These are phyloP conservation scores for Reticulitermes lucifugus DNA, from an alignment of 2,888 invertebrate species.

Conservation along the genomic window DNA sequence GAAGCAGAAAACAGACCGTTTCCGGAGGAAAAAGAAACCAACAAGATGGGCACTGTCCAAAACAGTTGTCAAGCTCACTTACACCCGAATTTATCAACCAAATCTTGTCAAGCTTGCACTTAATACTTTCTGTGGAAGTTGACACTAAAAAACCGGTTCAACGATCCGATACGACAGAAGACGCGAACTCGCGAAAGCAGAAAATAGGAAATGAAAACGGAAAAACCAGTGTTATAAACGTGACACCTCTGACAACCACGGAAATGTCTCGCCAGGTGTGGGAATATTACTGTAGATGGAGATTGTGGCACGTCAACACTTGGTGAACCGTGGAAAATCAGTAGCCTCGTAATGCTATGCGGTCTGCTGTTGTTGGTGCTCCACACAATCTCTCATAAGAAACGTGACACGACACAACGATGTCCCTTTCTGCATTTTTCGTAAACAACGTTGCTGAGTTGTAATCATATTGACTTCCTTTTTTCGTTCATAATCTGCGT, in stretches of 20 bases:
- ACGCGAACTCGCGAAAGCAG: not conserved
- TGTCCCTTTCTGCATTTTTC: not conserved
- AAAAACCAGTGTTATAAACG: not conserved
- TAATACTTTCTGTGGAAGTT: too few relatives aligned
- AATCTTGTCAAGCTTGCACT: too few relatives aligned
- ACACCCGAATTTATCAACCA: too few relatives aligned
- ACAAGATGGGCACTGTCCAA: too few relatives aligned
- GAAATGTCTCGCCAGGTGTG: not conserved
- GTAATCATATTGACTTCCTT: too few relatives aligned
- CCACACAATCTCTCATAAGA: not conserved
- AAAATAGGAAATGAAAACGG: slow-evolving; percentile 11
- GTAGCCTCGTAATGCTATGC: not conserved
- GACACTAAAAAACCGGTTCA: not conserved
- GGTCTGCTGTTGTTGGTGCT: not conserved
- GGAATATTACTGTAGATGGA: not conserved
- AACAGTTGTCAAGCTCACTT: too few relatives aligned
- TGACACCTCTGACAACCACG: not conserved
- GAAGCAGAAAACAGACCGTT: too few relatives aligned
- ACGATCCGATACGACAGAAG: not conserved
- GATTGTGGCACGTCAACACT: not conserved
- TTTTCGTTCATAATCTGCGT: too few relatives aligned
- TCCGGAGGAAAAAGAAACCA: too few relatives aligned
- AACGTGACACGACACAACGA: not conserved
- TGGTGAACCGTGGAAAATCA: slow-evolving; percentile 1
- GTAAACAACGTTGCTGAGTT: too few relatives aligned